Conservation (phyloP, 2,797 vertebrate genomes). For the Centropyge bicolor region DNA sequence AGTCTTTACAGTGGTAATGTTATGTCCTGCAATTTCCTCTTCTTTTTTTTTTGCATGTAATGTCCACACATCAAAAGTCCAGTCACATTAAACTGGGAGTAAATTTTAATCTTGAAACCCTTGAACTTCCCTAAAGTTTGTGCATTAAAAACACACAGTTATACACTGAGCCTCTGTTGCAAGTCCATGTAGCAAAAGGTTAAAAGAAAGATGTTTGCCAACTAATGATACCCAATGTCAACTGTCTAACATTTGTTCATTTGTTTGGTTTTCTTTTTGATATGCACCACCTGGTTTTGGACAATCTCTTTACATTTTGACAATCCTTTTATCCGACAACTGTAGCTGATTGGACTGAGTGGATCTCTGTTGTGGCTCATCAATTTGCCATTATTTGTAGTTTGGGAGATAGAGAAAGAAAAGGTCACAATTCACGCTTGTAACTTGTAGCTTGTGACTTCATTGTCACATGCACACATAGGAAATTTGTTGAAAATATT, state of each 20-base stretch:
- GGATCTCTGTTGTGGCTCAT: neutral
- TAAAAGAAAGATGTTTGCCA: neutral
- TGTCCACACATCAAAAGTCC: neutral
- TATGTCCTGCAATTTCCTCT: neutral
- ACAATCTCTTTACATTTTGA: neutral
- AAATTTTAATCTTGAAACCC: too few species aligned
- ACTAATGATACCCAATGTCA: neutral
- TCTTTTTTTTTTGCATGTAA: neutral
- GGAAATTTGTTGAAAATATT: too few species aligned
- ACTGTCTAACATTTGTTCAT: neutral
- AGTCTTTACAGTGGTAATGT: neutral
- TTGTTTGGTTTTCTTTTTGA: constrained; percentile 7
- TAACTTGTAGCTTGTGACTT: too few species aligned
- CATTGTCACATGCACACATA: too few species aligned
- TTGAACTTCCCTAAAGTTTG: too few species aligned
- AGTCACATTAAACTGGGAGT: too few species aligned
- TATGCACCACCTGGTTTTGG: neutral
- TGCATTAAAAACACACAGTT: too few species aligned
- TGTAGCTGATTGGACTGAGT: neutral
- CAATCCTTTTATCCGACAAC: constrained; percentile 19
- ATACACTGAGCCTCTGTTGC: too few species aligned
- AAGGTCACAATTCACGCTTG: too few species aligned
- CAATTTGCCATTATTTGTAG: constrained; percentile 2
- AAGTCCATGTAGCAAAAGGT: too few species aligned
- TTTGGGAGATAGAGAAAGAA: neutral